A percentile compares a stretch with the other conserved stretches of the same genome.
Evolutionary conservation across 2,888 invertebrate species (phyloP).

Genomic region (Amiota communis): DNA sequence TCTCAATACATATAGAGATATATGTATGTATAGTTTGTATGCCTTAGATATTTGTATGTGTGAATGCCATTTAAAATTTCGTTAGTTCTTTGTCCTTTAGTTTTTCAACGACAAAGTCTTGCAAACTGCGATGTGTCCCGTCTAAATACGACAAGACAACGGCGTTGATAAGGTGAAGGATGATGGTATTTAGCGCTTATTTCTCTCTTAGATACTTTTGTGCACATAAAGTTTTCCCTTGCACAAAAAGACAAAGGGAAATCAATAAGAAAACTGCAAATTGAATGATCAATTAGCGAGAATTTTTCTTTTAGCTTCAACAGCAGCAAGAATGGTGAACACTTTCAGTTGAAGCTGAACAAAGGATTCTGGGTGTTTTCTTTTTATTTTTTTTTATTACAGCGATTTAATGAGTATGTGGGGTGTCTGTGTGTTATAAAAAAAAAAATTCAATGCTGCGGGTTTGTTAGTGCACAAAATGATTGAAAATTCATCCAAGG

Average conservation of each 20-base stretch:
- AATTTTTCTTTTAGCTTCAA: conserved; percentile 15
- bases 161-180: neutral
- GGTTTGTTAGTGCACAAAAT: conserved; percentile 18
- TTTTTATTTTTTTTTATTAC: neutral
- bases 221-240: conserved; percentile 4
- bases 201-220: conserved; percentile 2
- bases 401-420: neutral
- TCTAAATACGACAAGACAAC: neutral
- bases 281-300: conserved; percentile 30
- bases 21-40: no score
- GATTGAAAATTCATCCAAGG: conserved; percentile 12
- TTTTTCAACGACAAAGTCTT: neutral
- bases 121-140: neutral
- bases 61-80: neutral
- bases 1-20: neutral
- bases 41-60: no score
- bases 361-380: neutral
- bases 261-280: conserved; percentile 31
- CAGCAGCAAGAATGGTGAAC: neutral
- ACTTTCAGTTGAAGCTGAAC: neutral
- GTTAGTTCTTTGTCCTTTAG: conserved; percentile 14
- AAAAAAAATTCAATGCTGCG: conserved; percentile 1
- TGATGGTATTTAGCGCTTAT: conserved; percentile 15
- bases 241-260: conserved; percentile 7
- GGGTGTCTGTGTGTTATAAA: no score